These are phyloP conservation scores for Caenorhabditis drosophilae DNA, from an alignment of 2,888 invertebrate species.

Conservation along the genomic window DNA sequence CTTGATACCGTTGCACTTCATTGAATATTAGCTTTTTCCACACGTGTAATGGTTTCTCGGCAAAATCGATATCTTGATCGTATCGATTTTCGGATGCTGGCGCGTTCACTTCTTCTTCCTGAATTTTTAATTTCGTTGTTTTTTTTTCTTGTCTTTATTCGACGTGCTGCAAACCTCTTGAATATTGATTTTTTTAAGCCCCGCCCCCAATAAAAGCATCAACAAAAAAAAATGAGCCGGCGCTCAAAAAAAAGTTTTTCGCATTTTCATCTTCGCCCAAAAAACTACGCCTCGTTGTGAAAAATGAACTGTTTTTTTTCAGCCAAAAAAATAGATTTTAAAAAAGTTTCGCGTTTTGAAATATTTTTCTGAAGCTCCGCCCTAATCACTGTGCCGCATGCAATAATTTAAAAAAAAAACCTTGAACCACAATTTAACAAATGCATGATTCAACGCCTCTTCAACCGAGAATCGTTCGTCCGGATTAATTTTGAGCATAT, in stretches of 20 bases:
- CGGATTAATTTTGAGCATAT: conserved; percentile 98
- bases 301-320: too few species aligned
- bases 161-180: too few species aligned
- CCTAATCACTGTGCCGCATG: too few species aligned
- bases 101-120: conserved; percentile 85
- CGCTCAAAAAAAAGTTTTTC: conserved; percentile 1
- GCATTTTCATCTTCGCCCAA: neutral
- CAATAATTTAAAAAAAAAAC: too few species aligned
- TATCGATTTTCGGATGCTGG: conserved; percentile 91
- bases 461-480: conserved; percentile 96
- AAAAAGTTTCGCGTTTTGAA: neutral
- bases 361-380: conserved; percentile 69
- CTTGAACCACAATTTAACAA: conserved; percentile 99
- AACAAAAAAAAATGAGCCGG: too few species aligned
- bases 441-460: conserved; percentile 92
- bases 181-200: too few species aligned
- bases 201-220: too few species aligned
- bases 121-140: conserved; percentile 4
- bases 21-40: conserved; percentile 78
- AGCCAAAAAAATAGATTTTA: neutral
- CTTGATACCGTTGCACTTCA: conserved; percentile 3
- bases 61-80: conserved; percentile 97
- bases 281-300: too few species aligned
- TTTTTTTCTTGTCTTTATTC: neutral
- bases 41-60: conserved; percentile 97